These are phyloP conservation scores for Smittia aterrima DNA, from an alignment of 2,888 invertebrate genomes.

Conservation along the genomic window DNA sequence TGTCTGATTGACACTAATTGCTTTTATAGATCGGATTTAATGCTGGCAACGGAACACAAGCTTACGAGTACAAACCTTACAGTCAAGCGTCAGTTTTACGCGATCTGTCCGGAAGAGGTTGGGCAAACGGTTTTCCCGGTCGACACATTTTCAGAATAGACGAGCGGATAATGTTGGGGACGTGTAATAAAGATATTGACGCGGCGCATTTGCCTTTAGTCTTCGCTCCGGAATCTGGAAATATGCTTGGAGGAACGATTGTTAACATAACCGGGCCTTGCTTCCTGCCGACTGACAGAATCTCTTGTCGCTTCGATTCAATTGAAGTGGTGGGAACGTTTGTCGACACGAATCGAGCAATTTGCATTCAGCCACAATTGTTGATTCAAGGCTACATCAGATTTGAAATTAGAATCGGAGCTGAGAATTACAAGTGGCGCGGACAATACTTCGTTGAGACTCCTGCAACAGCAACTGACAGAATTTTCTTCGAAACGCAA, in stretches of 20 bases:
- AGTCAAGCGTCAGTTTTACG: constrained; percentile 82
- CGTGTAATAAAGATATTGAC: constrained; percentile 87
- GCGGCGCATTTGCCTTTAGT: constrained; percentile 77
- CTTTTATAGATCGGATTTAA: constrained; percentile 83
- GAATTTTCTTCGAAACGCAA: constrained; percentile 75
- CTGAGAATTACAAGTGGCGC: constrained; percentile 82
- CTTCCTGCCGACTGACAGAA: constrained; percentile 70
- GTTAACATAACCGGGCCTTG: constrained; percentile 97
- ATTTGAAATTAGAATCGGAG: constrained; percentile 81
- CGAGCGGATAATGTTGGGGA: constrained; percentile 89
- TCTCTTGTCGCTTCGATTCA: constrained; percentile 82
- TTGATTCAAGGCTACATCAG: constrained; percentile 85
- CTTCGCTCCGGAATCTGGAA: constrained; percentile 93
- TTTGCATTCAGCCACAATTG: constrained; percentile 84
- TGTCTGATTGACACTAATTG: neutral
- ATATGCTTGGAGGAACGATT: constrained; percentile 95
- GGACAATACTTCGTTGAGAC: constrained; percentile 91
- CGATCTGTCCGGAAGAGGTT: constrained; percentile 80
- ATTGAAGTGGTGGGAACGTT: constrained; percentile 70
- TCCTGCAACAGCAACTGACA: constrained; percentile 80
- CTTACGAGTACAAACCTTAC: constrained; percentile 85
- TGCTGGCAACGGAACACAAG: constrained; percentile 89
- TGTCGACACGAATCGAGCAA: constrained; percentile 76
- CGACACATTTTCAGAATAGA: constrained; percentile 93
- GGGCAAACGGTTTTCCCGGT: constrained; percentile 84